phyloP scores from a whole-genome alignment of 1,140 invertebrate genomes.

The Hylaeus volcanicus region DNA sequence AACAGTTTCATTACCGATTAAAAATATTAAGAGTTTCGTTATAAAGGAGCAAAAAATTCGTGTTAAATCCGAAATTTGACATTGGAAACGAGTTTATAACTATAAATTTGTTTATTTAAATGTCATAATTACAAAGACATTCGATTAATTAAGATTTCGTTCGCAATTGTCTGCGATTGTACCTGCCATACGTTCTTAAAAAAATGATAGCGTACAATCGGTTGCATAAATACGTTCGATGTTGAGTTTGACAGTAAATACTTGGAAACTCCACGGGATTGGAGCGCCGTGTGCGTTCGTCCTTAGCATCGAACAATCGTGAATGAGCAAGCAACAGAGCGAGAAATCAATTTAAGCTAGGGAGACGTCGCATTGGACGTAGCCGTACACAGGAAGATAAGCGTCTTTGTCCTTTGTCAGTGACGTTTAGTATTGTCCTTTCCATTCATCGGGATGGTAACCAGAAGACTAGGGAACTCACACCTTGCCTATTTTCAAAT shows the following conservation, averaged over 20 bases:
- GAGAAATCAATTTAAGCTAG: slow-evolving; percentile 44
- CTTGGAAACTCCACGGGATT: not conserved
- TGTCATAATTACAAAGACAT: no score
- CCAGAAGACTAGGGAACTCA: slow-evolving; percentile 6
- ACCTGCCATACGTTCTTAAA: not conserved
- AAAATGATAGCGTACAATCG: not conserved
- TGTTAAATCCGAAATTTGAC: no score
- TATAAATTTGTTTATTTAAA: no score
- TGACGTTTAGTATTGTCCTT: slow-evolving; percentile 52
- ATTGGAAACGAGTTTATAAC: no score
- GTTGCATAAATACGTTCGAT: not conserved
- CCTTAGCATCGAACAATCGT: not conserved
- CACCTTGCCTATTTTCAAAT: not conserved
- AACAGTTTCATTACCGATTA: no score
- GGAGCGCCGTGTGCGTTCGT: not conserved
- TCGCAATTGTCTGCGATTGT: no score
- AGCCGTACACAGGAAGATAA: slow-evolving; percentile 54
- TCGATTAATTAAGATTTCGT: no score
- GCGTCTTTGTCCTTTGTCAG: slow-evolving; percentile 56
- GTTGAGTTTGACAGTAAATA: not conserved
- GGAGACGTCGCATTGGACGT: slow-evolving; percentile 12
- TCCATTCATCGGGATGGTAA: not conserved
- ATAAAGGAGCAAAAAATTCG: no score
- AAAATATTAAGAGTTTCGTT: no score
- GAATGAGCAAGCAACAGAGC: not conserved